Percentiles rank a stretch among this genome's conserved stretches.
These are phyloP conservation scores for Tenualosa ilisha DNA, from an alignment of 2,797 vertebrate genomes.

Conservation along the genomic window DNA sequence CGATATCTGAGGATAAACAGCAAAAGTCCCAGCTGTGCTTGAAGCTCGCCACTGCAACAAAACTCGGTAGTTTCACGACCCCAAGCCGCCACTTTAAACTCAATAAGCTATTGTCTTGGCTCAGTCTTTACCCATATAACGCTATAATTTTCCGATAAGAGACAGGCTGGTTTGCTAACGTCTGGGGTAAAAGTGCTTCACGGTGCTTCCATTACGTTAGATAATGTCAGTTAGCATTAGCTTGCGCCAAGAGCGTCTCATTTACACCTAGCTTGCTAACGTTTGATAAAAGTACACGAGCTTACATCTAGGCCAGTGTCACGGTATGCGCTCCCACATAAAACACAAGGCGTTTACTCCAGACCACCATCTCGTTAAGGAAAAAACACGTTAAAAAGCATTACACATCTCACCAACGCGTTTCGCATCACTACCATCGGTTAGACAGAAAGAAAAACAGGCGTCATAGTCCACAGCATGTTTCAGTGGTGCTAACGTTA, in stretches of 20 bases:
- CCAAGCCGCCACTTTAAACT: background rate
- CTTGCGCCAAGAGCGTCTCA: constrained; percentile 56
- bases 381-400: constrained; percentile 41
- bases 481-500: constrained; percentile 47
- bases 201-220: constrained; percentile 66
- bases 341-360: background rate
- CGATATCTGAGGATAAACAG: background rate
- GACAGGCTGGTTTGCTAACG: constrained; percentile 47
- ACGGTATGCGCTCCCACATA: constrained; percentile 51
- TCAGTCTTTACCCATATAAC: background rate
- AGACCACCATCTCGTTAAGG: constrained; percentile 39
- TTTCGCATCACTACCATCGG: constrained; percentile 65
- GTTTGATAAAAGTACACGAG: background rate
- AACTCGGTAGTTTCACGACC: background rate
- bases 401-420: constrained; percentile 55
- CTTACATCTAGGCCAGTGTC: constrained; percentile 61
- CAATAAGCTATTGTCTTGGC: background rate
- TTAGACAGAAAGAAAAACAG: constrained; percentile 69
- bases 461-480: constrained; percentile 73
- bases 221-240: constrained; percentile 44
- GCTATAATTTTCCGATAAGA: constrained; percentile 1
- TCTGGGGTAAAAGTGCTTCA: constrained; percentile 53
- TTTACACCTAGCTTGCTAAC: constrained; percentile 49
- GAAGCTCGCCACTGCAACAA: background rate
- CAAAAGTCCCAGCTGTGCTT: constrained; percentile 5